Base-by-base conservation (phyloP, 2,888 invertebrate species). In the Empis livida region DNA sequence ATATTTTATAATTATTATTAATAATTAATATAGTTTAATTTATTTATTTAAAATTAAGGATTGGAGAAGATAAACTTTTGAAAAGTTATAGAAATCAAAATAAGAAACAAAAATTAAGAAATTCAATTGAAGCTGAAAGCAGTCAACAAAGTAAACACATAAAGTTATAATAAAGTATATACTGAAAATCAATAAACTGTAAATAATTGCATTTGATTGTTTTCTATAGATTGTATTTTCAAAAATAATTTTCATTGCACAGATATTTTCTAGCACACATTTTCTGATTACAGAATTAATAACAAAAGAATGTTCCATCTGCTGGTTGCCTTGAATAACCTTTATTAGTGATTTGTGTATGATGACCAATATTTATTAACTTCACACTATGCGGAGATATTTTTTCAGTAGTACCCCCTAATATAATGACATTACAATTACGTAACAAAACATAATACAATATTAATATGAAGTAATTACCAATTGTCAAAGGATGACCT, bases 321-420 rank as follows among this genome's bases (percentile, higher is more conserved):
- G 82, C 80, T 9, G 80, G 77, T 66, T 88, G 85, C 56, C 88
- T 75, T 49, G 84, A 83, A 69, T 79, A 88, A 3, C 88, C 88
- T 51, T 84, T 83, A 64, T 86, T 87, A 20, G 86, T 85, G 65
- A 84, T 78, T 54, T 85, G 84, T 13, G 80, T 80, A 64, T 87
- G 87, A 35, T 83, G 82, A 5, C 85, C 83, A n/a, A 82, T 82
- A 63, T 84, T 84, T 71, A 85, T 85, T 46, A 87, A 69, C 67
- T 86, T 85, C 43, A 86, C 77, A 57, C 79, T 81, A 64, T 80
- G 78, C 9, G 84, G 84, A 53, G 84, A 82, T 27, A 72, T 71
- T 54, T 74, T 76, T 49, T 81, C 78, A 23, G 59, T 72, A 45
- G 80, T 67, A n/a, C 83, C 83, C 82, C 82, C 60, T 13, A 10